These are phyloP conservation scores for Capreolus pygargus DNA, from an alignment of 2,113 vertebrate species.

Conservation along the genomic window DNA sequence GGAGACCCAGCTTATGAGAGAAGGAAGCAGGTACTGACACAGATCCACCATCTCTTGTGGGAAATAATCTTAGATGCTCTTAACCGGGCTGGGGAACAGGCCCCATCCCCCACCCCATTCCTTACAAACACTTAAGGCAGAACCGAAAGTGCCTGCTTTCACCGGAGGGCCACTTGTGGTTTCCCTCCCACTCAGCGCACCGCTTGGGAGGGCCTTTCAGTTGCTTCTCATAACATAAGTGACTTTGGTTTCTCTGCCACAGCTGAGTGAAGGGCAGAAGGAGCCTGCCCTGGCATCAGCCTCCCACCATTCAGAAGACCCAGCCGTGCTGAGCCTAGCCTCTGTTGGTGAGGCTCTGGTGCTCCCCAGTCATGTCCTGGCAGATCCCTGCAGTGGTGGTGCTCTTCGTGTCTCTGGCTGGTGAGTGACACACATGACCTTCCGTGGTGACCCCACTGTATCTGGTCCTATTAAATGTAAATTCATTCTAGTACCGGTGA, in stretches of 20 bases:
- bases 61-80: not conserved
- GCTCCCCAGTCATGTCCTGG: not conserved
- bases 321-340: not conserved
- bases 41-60: not conserved
- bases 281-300: not conserved
- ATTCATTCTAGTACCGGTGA: not conserved
- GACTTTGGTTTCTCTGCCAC: not conserved
- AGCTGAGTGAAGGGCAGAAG: not conserved
- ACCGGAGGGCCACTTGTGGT: not conserved
- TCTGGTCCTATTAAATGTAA: not conserved
- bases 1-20: not conserved
- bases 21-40: not conserved
- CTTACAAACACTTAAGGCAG: not conserved
- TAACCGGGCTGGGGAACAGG: no score
- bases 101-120: not conserved
- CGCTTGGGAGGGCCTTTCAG: not conserved
- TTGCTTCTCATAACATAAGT: not conserved
- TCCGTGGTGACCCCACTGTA: not conserved
- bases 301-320: not conserved
- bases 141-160: not conserved
- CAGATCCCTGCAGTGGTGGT: not conserved
- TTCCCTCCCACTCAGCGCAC: not conserved
- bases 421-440: constrained; percentile 47
- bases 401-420: constrained; percentile 4
- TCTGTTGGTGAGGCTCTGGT: accelerated